Conservation (phyloP, 2,888 invertebrate genomes). For the Phyllotreta striolata region DNA sequence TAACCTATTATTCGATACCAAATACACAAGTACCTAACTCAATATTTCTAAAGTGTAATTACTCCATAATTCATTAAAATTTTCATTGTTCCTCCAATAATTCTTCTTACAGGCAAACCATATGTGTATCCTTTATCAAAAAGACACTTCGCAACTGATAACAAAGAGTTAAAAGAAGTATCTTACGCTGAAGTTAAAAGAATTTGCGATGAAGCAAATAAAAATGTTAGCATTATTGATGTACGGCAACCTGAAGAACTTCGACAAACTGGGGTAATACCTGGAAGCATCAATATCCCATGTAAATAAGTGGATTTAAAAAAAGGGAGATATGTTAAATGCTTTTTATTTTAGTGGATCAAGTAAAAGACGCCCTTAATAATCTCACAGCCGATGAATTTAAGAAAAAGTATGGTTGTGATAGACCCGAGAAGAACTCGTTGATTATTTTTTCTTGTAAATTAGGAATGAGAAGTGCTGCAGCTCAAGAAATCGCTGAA, state of each 20-base stretch:
- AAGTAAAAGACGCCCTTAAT: slow-evolving; percentile 61
- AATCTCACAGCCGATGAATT: slow-evolving; percentile 66
- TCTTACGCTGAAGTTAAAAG: slow-evolving; percentile 61
- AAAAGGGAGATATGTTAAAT: background rate
- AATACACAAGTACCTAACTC: no score
- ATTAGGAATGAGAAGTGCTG: slow-evolving; percentile 70
- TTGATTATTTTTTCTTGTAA: slow-evolving; percentile 75
- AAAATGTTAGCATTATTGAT: slow-evolving; percentile 71
- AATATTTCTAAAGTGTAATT: no score
- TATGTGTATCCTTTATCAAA: no score
- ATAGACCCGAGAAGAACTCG: slow-evolving; percentile 67
- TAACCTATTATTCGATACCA: no score
- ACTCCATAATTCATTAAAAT: no score
- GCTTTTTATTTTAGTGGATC: slow-evolving; percentile 63
- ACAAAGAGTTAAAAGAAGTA: slow-evolving; percentile 22
- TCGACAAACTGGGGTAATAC: slow-evolving; percentile 73
- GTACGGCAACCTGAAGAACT: slow-evolving; percentile 79
- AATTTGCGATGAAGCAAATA: slow-evolving; percentile 56
- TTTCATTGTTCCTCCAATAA: no score
- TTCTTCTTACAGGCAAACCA: no score
- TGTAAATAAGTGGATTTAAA: slow-evolving; percentile 60
- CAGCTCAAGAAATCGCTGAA: slow-evolving; percentile 67
- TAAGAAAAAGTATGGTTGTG: slow-evolving; percentile 64
- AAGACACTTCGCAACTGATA: no score
- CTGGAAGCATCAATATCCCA: slow-evolving; percentile 79